These are phyloP conservation scores for Trididemnum miniatum DNA, from an alignment of 23 tunicate genomes.

Conservation along the genomic window DNA sequence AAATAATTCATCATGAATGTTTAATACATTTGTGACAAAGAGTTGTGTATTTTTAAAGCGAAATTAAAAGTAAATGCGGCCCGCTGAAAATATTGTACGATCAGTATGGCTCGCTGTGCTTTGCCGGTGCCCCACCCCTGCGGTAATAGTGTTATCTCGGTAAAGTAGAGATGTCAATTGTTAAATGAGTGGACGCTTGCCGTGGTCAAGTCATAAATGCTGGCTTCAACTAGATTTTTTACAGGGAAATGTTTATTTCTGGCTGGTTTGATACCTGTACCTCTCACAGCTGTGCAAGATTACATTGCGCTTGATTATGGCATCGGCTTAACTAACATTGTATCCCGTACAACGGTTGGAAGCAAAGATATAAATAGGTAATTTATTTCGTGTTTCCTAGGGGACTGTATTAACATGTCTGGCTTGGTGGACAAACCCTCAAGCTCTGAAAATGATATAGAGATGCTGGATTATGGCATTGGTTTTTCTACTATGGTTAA, in stretches of 20 bases:
- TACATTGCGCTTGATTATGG: constrained; percentile 76
- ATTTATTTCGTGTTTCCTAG: constrained; percentile 26
- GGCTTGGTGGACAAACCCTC: constrained; percentile 65
- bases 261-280: constrained; percentile 74
- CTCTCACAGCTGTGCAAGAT: constrained; percentile 86
- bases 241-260: constrained; percentile 87
- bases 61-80: too few species aligned
- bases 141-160: too few species aligned
- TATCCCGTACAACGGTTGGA: constrained; percentile 74
- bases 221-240: too few species aligned
- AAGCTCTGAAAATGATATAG: constrained; percentile 70
- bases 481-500: constrained; percentile 90
- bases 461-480: constrained; percentile 69
- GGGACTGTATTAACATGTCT: constrained; percentile 80
- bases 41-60: too few species aligned
- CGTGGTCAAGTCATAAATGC: too few species aligned
- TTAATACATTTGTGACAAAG: too few species aligned
- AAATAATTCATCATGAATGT: too few species aligned
- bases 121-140: too few species aligned
- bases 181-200: too few species aligned
- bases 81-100: too few species aligned
- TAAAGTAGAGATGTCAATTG: too few species aligned
- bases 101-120: too few species aligned
- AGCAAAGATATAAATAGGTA: constrained; percentile 85
- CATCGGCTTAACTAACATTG: constrained; percentile 85